A percentile compares a stretch with the other conserved stretches of the same genome.
Conservation (phyloP, 2,113 vertebrate genomes). For the Calypte anna region DNA sequence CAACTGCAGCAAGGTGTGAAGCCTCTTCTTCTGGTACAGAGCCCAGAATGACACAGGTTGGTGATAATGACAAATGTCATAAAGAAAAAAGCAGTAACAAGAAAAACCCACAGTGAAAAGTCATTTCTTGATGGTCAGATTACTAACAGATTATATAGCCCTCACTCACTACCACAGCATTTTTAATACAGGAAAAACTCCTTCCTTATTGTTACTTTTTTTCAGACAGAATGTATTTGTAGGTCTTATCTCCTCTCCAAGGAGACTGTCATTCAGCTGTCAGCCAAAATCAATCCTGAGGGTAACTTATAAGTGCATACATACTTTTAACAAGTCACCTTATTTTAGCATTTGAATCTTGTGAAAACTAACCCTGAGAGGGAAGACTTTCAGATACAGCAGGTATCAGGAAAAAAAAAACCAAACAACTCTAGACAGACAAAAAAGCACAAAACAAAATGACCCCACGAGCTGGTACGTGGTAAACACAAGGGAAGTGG, state of each 20-base stretch:
- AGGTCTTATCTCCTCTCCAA: not conserved
- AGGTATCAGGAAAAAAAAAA: not conserved
- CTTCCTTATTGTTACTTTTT: not conserved
- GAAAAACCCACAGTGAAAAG: not conserved
- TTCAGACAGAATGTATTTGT: not conserved
- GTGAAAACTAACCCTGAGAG: not conserved
- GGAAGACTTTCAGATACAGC: not conserved
- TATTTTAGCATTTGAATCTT: not conserved
- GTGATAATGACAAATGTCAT: not conserved
- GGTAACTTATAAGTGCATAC: not conserved
- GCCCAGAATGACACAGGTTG: fast-evolving
- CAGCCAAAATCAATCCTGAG: not conserved
- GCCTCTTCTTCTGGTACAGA: not conserved
- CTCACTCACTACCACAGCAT: not conserved
- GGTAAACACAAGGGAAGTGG: not conserved
- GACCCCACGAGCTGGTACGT: not conserved
- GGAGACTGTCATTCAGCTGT: not conserved
- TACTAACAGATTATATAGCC: fast-evolving
- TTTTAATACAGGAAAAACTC: not conserved
- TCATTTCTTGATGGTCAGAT: fast-evolving
- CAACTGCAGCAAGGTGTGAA: not conserved
- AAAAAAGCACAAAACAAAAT: not conserved
- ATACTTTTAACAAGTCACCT: not conserved
- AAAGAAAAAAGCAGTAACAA: not conserved
- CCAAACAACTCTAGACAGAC: not conserved